These are phyloP conservation scores for Ictalurus punctatus DNA, from an alignment of 2,113 vertebrate species.

Conservation along the genomic window DNA sequence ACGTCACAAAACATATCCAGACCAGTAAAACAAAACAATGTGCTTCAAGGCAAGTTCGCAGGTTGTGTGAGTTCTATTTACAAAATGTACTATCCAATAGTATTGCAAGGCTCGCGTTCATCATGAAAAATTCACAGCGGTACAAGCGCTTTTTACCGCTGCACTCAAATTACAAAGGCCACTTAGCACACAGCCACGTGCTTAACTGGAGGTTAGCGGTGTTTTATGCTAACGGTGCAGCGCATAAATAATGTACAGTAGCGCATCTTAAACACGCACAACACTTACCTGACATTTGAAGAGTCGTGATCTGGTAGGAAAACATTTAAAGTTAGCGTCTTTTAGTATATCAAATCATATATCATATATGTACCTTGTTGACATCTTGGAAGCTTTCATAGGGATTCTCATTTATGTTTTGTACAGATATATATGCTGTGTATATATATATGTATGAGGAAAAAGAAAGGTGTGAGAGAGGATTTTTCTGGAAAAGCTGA, in stretches of 20 bases:
- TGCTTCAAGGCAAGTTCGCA: too few relatives aligned
- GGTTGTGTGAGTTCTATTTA: too few relatives aligned
- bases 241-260: conserved; percentile 1
- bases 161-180: conserved; percentile 1
- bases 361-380: neutral
- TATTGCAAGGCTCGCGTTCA: neutral
- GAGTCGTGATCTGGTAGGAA: neutral
- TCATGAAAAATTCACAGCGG: neutral
- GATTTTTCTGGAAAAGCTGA: neutral
- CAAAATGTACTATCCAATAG: too few relatives aligned
- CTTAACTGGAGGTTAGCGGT: conserved; percentile 3
- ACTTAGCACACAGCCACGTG: conserved; percentile 13
- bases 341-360: neutral
- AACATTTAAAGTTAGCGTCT: neutral
- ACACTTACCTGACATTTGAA: neutral
- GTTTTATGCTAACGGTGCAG: neutral
- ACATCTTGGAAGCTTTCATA: neutral
- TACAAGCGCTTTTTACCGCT: neutral
- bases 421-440: neutral
- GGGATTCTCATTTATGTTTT: neutral
- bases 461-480: neutral
- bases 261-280: neutral
- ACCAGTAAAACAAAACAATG: too few relatives aligned
- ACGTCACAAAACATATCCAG: too few relatives aligned
- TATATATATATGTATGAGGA: neutral